Percentiles rank a stretch among this genome's conserved stretches.
phyloP scores from a whole-genome alignment of 2,797 vertebrate species.

The Morelia viridis region DNA sequence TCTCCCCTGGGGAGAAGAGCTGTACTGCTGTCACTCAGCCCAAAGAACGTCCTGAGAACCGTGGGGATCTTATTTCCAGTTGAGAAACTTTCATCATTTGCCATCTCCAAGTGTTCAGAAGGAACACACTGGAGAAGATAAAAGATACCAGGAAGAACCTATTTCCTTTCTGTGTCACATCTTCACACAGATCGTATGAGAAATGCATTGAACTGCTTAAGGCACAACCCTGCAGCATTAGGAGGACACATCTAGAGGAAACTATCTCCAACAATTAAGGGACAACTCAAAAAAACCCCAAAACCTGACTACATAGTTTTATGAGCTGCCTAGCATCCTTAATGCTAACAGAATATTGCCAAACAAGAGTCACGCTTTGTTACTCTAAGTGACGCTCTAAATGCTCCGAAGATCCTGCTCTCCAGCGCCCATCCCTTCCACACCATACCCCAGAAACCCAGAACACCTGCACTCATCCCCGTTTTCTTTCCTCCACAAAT shows the following conservation, averaged over 20 bases:
- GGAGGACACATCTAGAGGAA: not conserved
- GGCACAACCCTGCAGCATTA: not conserved
- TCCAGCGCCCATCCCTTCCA: not conserved
- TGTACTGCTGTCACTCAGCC: not conserved
- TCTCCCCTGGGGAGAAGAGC: not conserved
- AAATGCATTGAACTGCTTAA: not conserved
- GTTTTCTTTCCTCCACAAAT: no score
- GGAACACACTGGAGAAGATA: not conserved
- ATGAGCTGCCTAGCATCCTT: not conserved
- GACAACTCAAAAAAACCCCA: not conserved
- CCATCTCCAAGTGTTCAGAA: not conserved
- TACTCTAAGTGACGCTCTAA: not conserved
- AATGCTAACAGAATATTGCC: not conserved
- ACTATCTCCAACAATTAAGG: not conserved
- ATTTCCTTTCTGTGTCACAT: not conserved
- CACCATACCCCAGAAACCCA: not conserved
- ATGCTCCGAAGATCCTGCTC: no score
- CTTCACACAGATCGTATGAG: not conserved
- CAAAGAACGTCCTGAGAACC: not conserved
- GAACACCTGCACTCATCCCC: not conserved
- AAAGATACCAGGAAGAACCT: not conserved
- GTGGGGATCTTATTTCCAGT: not conserved
- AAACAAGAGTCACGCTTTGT: no score
- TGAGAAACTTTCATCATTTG: not conserved
- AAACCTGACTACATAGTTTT: not conserved